Base-by-base conservation (phyloP, 37 sponge, comb jelly and placozoan genomes). In the Chondrosia reniformis region DNA sequence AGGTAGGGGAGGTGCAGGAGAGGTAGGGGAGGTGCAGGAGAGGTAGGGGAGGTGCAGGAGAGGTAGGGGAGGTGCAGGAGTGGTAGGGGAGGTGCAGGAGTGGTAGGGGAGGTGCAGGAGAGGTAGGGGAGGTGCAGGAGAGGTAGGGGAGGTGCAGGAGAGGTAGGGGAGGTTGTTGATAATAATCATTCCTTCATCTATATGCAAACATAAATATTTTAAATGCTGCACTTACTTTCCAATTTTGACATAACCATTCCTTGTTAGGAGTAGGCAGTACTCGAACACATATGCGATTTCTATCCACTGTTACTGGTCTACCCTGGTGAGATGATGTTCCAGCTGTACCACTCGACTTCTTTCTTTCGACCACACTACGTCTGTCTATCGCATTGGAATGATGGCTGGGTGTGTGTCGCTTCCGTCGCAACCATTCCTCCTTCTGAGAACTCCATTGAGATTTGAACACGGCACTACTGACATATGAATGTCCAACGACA, bases 391-490 rank as follows among this genome's bases (percentile, higher is more conserved):
- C 15, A 15, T 15, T 49, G 52, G 52, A 49, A 10, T 19, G 15
- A 15, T 19, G 52, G 52, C 15, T 10, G 15, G 15, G 10, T 49
- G 52, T 49, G 52, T 15, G 52, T 10, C 52, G 15, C 52, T 40
- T 39, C 42, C 43, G 3, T 56, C 3, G 58, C 15, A 69, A 44
- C 2, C 39, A 25, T 8, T 40, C 43, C 41, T 69, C 72, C 36
- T 69, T 69, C 43, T 40, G 38, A 24, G 39, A 24, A 25, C 37
- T 34, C 72, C 72, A 69, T 25, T 69, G 72, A 19, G 72, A 41
- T 9, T 69, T 69, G 24, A 69, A 19, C 43, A 69, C n/a, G 19
- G 72, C 44, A 41, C 22, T 69, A 6, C 72, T 69, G 31, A 69
- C 21, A 34, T 69, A 69, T 21, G 41, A 39, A 25, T 69, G 58